Evolutionary conservation across 2,797 vertebrate genomes (phyloP), one percentile per base, ranked within the genome.

Genomic region (Podarcis lilfordi): DNA sequence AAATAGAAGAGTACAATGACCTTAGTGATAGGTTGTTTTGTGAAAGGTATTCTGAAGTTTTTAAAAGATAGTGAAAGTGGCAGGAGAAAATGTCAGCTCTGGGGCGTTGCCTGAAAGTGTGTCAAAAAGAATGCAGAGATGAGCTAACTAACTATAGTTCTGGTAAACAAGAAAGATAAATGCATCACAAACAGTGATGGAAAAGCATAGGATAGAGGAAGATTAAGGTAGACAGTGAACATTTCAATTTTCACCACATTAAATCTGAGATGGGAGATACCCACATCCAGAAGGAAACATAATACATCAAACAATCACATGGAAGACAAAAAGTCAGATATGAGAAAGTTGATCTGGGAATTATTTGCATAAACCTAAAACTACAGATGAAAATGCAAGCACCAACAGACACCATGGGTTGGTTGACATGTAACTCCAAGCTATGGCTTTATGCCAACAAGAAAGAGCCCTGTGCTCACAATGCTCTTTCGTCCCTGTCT

Each of bases 131-230:
- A 85, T 2, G 35, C 15, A 68, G 32, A 9, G 29, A 81, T 71
- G 35, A 29, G 27, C 29, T 72, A 45, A 32, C 17, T 40, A 27
- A 6, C 64, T 64, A 61, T 29, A 19, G 69, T 50, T 5, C 40
- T 64, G 55, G 72, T 19, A 86, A 66, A 43, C 59, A 85, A 66
- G 66, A 40, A 83, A 50, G 55, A 86, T n/a, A 86, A 66, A 86
- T 29, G 37, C 61, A 50, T 66, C 37, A 66, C 2, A 76, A 76
- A 85, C 7, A 64, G 27, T 40, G 59, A 68, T 78, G 40, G 7
- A 68, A 50, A 72, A 71, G 17, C 37, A n/a, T 6, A 45, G 3
- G 37, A 43, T 61, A 66, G 37, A 29, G 37, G 1, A 86, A 77
- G 35, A 77, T 61, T 40, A 43, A 85, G 21, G 68, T 1, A 29